Evolutionary conservation across 2,113 vertebrate species (phyloP).

Genomic region (Cryptotis parvus): DNA sequence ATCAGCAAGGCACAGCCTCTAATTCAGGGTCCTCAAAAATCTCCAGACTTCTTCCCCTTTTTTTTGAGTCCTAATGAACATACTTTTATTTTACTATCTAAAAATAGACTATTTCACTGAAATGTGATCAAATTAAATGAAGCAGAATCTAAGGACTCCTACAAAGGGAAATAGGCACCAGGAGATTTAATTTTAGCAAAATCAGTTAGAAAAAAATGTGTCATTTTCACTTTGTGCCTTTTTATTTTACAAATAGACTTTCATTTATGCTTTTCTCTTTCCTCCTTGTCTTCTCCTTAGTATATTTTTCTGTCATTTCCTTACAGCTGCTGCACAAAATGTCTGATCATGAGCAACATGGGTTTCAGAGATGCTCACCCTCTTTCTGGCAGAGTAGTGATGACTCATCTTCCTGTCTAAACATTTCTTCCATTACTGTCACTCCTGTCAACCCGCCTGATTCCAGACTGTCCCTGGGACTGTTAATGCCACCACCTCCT

Average conservation of each 20-base stretch:
- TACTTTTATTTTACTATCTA: slow-evolving; percentile 5
- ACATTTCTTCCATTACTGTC: slow-evolving; percentile 94
- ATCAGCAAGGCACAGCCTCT: not conserved
- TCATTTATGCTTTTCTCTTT: not conserved
- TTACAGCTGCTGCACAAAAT: slow-evolving; percentile 92
- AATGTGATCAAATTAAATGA: slow-evolving; percentile 10
- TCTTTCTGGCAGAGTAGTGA: slow-evolving; percentile 94
- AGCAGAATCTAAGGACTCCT: not conserved
- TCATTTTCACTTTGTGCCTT: not conserved
- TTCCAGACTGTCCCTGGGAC: slow-evolving; percentile 91
- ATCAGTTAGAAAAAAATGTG: not conserved
- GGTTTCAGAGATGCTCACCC: slow-evolving; percentile 91
- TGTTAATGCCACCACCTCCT: slow-evolving; percentile 92
- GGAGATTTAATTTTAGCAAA: not conserved
- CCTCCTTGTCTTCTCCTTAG: slow-evolving; percentile 12
- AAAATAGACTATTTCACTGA: slow-evolving; percentile 18
- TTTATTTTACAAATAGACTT: not conserved
- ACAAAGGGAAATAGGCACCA: not conserved
- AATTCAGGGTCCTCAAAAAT: not conserved
- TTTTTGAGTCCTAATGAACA: not conserved
- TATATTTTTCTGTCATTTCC: slow-evolving; percentile 86
- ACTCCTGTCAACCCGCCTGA: slow-evolving; percentile 93
- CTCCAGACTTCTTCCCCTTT: not conserved
- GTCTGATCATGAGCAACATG: slow-evolving; percentile 89
- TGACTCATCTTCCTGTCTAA: slow-evolving; percentile 93